Evolutionary conservation across 2,888 invertebrate species (phyloP).

Genomic region (Eupithecia subumbrata): DNA sequence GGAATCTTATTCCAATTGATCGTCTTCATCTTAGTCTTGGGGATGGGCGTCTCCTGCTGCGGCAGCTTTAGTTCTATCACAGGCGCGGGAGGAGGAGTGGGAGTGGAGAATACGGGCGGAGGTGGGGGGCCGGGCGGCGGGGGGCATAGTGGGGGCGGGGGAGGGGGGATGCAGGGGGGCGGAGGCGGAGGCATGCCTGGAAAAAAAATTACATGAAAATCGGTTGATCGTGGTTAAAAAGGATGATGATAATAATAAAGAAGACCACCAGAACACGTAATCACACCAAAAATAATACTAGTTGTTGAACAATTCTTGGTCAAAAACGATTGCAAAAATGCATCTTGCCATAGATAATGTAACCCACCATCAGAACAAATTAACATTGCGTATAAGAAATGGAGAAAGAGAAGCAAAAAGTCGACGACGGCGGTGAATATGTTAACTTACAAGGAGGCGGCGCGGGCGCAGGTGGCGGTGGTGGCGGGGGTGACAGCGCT

Average conservation of each 20-base stretch:
- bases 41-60: constrained; percentile 95
- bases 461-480: constrained; percentile 73
- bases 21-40: constrained; percentile 98
- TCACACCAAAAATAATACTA: too few relatives aligned
- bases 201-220: constrained; percentile 7
- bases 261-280: too few relatives aligned
- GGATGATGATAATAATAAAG: too few relatives aligned
- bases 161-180: constrained; percentile 59
- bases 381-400: too few relatives aligned
- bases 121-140: constrained; percentile 75
- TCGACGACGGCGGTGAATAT: background rate
- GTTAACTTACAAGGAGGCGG: constrained; percentile 49
- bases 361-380: too few relatives aligned
- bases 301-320: too few relatives aligned
- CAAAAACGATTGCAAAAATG: too few relatives aligned
- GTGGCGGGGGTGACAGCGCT: constrained; percentile 80
- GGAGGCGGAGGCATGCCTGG: constrained; percentile 67
- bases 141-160: constrained; percentile 59
- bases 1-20: constrained; percentile 99
- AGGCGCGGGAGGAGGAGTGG: constrained; percentile 70
- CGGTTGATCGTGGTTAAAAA: too few relatives aligned
- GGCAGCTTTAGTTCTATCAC: constrained; percentile 86
- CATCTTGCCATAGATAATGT: too few relatives aligned
- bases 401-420: too few relatives aligned
- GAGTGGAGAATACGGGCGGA: constrained; percentile 71